Evolutionary conservation across 2,888 invertebrate species (phyloP).

Genomic region (Nephrotoma appendiculata): DNA sequence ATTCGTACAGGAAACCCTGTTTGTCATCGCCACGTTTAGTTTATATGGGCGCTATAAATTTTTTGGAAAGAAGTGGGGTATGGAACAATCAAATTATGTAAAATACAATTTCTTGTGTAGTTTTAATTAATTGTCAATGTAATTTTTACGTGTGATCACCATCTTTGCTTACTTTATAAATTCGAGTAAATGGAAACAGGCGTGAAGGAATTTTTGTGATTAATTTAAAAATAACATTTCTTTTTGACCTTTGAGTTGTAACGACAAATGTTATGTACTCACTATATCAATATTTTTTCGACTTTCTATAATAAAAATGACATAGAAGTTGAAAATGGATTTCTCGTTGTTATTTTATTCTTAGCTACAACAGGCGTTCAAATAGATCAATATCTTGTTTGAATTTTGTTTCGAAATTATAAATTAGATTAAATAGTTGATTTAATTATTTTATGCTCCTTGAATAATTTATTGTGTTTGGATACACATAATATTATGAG

Average conservation of each 20-base stretch:
- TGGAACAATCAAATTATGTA: no score
- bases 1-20: no score
- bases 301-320: neutral
- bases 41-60: no score
- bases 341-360: neutral
- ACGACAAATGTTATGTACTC: neutral
- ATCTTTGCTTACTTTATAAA: no score
- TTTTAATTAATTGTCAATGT: no score
- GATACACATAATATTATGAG: neutral
- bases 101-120: no score
- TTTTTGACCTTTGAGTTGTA: neutral
- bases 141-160: no score
- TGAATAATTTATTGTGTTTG: neutral
- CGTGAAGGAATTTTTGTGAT: no score
- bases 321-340: neutral
- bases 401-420: neutral
- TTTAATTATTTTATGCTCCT: neutral
- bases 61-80: no score
- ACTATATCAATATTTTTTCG: neutral
- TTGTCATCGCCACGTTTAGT: no score
- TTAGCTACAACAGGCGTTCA: neutral
- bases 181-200: no score
- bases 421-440: neutral
- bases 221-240: neutral
- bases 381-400: neutral